phyloP scores from a whole-genome alignment of 2,888 invertebrate species.

The Cantharis lateralis region DNA sequence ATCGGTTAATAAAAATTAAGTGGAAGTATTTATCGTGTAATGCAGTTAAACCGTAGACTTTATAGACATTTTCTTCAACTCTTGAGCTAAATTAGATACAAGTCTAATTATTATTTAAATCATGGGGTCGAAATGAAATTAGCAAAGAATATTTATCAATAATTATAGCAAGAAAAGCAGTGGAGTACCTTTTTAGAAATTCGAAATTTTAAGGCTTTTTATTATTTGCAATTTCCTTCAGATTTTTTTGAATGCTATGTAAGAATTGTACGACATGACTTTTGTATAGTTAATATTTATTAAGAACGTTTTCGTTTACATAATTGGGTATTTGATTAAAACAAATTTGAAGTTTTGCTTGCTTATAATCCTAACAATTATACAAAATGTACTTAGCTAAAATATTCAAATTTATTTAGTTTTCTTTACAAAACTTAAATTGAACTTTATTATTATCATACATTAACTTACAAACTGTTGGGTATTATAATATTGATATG shows the following conservation, averaged over 20 bases:
- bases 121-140: too few species aligned
- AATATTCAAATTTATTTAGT: neutral
- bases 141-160: too few species aligned
- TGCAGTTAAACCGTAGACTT: neutral
- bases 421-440: neutral
- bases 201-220: too few species aligned
- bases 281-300: neutral
- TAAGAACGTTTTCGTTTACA: neutral
- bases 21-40: neutral
- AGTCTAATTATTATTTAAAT: too few species aligned
- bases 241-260: too few species aligned
- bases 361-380: neutral
- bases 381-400: neutral
- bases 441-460: neutral
- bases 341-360: neutral
- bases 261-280: neutral
- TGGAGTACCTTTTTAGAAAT: too few species aligned
- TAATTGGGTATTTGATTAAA: neutral
- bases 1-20: neutral
- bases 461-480: neutral
- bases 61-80: too few species aligned
- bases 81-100: too few species aligned
- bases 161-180: too few species aligned
- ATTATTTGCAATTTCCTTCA: too few species aligned
- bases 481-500: constrained; percentile 12